Evolutionary conservation across 2,888 invertebrate genomes (phyloP).

Genomic region (Ormyrus rosae): DNA sequence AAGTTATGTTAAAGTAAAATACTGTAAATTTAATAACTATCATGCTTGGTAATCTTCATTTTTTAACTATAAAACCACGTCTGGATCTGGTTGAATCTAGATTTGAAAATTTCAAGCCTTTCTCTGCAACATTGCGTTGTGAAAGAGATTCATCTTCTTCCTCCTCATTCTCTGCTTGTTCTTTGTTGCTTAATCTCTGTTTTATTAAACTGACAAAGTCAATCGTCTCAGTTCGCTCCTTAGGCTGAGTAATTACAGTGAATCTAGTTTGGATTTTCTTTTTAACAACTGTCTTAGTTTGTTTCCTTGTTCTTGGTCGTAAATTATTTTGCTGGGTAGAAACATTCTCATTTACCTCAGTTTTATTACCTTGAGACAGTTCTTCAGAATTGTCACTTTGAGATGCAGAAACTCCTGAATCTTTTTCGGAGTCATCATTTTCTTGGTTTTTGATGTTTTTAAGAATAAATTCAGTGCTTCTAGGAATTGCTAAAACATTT

Average conservation of each 20-base stretch:
- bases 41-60: background rate
- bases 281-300: constrained; percentile 29
- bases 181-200: constrained; percentile 57
- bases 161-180: constrained; percentile 12
- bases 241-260: constrained; percentile 14
- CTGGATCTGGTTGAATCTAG: constrained; percentile 38
- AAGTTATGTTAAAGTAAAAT: background rate
- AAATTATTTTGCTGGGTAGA: constrained; percentile 1
- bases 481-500: constrained; percentile 60
- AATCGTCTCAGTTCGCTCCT: constrained; percentile 39
- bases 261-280: constrained; percentile 45
- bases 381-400: constrained; percentile 41
- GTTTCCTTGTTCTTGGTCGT: constrained; percentile 25
- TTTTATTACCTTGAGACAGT: constrained; percentile 28
- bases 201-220: constrained; percentile 67
- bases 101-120: constrained; percentile 49
- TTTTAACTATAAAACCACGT: constrained; percentile 28
- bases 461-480: constrained; percentile 66
- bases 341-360: constrained; percentile 30
- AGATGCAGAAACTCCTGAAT: constrained; percentile 23
- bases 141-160: constrained; percentile 10
- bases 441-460: constrained; percentile 55
- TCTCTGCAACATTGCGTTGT: constrained; percentile 1
- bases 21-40: background rate
- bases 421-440: constrained; percentile 53